Conservation (phyloP, 2,888 invertebrate species). For the Erebia ligea region DNA sequence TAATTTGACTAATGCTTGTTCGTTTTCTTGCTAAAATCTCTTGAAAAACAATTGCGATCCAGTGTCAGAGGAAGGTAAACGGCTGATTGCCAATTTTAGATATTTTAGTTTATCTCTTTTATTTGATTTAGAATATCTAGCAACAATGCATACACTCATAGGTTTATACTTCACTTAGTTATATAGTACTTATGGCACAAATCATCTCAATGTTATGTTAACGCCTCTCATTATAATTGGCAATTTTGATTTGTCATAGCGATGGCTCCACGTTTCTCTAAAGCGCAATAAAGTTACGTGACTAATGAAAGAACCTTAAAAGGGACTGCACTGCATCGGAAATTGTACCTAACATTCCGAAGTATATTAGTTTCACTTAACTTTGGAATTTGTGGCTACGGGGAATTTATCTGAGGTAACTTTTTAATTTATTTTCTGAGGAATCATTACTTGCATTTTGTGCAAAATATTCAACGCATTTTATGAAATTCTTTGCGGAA, state of each 20-base stretch:
- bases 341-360: conserved; percentile 26
- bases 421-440: conserved; percentile 9
- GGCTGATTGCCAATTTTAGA: too few relatives aligned
- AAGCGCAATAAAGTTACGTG: conserved; percentile 29
- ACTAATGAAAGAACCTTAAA: conserved; percentile 25
- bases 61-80: too few relatives aligned
- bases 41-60: too few relatives aligned
- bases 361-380: conserved; percentile 26
- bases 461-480: not conserved
- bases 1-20: too few relatives aligned
- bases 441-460: conserved; percentile 13
- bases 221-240: conserved; percentile 18
- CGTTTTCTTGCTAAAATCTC: too few relatives aligned
- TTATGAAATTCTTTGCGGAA: not conserved
- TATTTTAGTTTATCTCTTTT: too few relatives aligned
- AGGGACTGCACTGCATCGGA: conserved; percentile 30
- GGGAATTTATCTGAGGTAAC: conserved; percentile 22
- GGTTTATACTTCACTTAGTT: not conserved
- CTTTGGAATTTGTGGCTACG: conserved; percentile 23
- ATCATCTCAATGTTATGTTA: conserved; percentile 16
- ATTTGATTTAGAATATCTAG: not conserved
- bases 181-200: conserved; percentile 3
- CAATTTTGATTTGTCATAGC: conserved; percentile 23
- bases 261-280: conserved; percentile 22
- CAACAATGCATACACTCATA: not conserved